Base-by-base conservation (phyloP, 1,140 invertebrate species). In the Nasonia giraulti region DNA sequence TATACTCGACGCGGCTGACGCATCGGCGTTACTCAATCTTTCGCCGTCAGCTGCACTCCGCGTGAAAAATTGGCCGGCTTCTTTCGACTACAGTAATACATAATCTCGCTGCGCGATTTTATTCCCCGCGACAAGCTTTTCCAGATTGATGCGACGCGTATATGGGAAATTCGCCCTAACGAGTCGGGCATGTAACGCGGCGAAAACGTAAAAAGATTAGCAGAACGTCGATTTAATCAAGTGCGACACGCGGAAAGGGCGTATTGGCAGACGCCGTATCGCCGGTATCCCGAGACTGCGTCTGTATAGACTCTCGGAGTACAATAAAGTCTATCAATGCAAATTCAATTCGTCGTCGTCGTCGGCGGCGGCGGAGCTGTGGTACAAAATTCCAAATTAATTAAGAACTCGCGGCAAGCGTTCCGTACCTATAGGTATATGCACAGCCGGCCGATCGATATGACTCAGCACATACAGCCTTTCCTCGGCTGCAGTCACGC, bases 341-440 rank as follows among this genome's bases (percentile, higher is more conserved):
- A 66, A 75, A 83, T 83, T 47, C 44, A 68, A 83, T 83, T n/a
- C 17, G 11, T 2, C 17, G 47, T n/a, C 17, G 11, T 2, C 17
- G 47, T 1, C 55, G 1, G 2, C 20, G 17, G 14, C 14, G 55
- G 17, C 12, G 11, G 27, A 0, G 5, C 33, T 17, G 79, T 44
- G 10, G 40, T 44, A n/a, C 40, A 47, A 83, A 83, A 76, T 44
- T 76, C 69, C 31, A 76, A 83, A 76, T 83, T 75, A 83, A 83
- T 83, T 83, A 83, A 83, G 55, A 76, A 27, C 69, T 73, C 62
- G 23, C 81, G 7, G 55, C 20, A 17, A 50, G 47, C 47, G 20
- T 77, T 44, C 10, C 33, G 1, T 31, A 4, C 10, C 2, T 50
- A 50, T 10, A 14, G 47, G 12, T 50, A 50, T 50, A 50, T 50